These are phyloP conservation scores for Microtus ochrogaster DNA, from an alignment of 2,113 vertebrate genomes.

Conservation along the genomic window DNA sequence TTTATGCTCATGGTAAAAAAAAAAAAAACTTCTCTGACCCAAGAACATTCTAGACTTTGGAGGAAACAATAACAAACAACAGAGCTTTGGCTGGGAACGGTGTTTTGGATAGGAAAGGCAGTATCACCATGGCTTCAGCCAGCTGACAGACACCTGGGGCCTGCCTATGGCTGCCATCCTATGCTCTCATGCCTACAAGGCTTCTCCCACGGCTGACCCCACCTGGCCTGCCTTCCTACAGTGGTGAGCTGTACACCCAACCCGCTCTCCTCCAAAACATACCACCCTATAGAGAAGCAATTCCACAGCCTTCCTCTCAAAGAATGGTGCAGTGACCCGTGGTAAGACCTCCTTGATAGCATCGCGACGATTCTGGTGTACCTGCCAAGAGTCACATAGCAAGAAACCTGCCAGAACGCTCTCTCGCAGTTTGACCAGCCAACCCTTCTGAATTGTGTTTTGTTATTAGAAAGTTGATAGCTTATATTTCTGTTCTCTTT, in stretches of 20 bases:
- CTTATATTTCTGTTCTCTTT: background rate
- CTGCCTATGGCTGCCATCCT: rapidly evolving
- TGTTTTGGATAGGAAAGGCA: background rate
- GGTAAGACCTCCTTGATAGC: too few relatives aligned
- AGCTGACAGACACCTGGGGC: background rate
- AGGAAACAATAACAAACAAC: background rate
- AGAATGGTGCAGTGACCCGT: background rate
- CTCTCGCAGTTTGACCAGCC: background rate
- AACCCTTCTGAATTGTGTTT: background rate
- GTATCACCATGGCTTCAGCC: background rate
- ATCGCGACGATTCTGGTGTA: background rate
- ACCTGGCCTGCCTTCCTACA: background rate
- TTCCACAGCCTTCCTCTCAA: background rate
- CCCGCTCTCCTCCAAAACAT: background rate
- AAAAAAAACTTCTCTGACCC: background rate
- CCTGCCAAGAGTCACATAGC: background rate
- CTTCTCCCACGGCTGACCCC: background rate
- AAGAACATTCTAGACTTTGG: background rate
- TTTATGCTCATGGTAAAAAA: background rate
- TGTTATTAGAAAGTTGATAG: background rate
- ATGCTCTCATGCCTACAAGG: background rate
- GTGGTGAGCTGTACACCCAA: background rate
- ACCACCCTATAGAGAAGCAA: background rate
- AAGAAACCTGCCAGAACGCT: background rate
- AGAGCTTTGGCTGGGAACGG: background rate